Evolutionary conservation across 2,797 vertebrate genomes (phyloP).

Genomic region (Phrynocephalus vlangalii): DNA sequence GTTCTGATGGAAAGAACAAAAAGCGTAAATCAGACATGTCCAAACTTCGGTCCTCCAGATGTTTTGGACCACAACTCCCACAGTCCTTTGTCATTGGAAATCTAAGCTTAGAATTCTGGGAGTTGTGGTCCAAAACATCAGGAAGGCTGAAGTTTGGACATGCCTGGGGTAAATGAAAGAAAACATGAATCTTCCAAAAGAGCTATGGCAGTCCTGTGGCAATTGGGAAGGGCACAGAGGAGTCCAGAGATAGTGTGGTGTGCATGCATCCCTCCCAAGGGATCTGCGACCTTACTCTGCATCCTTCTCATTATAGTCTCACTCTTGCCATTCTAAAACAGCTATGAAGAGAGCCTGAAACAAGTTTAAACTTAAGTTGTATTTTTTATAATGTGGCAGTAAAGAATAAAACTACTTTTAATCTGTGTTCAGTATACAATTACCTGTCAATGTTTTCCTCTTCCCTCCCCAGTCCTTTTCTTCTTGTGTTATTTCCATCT

Average conservation of each 20-base stretch:
- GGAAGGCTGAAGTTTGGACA: too few relatives aligned
- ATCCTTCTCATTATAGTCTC: conserved; percentile 1
- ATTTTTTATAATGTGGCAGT: not conserved
- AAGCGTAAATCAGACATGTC: not conserved
- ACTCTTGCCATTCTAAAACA: not conserved
- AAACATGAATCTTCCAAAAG: not conserved
- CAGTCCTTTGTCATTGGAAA: too few relatives aligned
- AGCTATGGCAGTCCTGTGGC: not conserved
- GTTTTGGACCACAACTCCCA: too few relatives aligned
- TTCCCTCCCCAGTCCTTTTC: not conserved
- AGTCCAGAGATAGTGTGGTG: not conserved
- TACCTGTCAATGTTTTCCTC: not conserved
- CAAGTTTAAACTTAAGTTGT: conserved; percentile 7
- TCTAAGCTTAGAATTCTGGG: too few relatives aligned
- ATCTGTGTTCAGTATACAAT: not conserved
- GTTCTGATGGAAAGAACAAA: not conserved
- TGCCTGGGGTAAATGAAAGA: not conserved
- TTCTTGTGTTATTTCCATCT: not conserved
- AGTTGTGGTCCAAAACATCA: too few relatives aligned
- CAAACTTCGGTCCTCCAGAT: too few relatives aligned
- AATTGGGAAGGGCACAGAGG: not conserved
- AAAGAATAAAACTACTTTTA: not conserved
- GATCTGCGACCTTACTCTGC: not conserved
- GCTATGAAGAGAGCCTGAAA: not conserved
- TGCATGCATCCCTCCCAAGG: not conserved